Base-by-base conservation (phyloP, 2,888 invertebrate species). In the Amphipoea oculea region DNA sequence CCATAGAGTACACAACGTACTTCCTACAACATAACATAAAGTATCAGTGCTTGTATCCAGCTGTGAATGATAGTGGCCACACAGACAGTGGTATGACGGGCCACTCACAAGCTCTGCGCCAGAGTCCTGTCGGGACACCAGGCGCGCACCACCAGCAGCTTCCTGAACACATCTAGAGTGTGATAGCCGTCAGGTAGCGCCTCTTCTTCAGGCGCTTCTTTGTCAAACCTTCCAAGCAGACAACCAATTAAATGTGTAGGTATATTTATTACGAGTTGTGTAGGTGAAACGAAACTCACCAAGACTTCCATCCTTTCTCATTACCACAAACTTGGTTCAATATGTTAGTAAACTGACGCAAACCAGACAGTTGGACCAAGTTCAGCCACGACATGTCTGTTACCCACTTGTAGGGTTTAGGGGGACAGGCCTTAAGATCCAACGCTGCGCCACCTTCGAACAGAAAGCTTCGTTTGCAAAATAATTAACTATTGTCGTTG, bases 361-460 rank as follows among this genome's bases (percentile, higher is more conserved):
- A 92, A 48, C 95, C 94, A 0, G 98, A 98, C 12, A 99, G 94
- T 88, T 98, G 98, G 0, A 98, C 98, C 82, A 99, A 95, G 95
- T 99, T 99, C 57, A 99, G 94, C 99, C 99, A 99, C 0, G 98
- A 98, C 94, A 98, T 98, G 90, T 99, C 99, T 1, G 98, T 98
- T 45, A 99, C 97, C 99, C 99, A 99, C 91, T 98, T 98, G 88
- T 97, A 98, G 0, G 98, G 98, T 92, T 99, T 99, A 0, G 98
- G 98, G 0, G 98, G 97, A 82, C 98, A 98, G 6, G 98, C 98
- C 85, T 98, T 99, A 36, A 99, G 94, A 96, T 99, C 98, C 84
- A 99, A 96, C 0, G 99, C 99, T 1, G 99, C 99, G 51, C 99
- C 99, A 86, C 99, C 97, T 97, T 90, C 60, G 36, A 7, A 73